Evolutionary conservation across 2,113 vertebrate species (phyloP).

Genomic region (Hiodon tergisus): DNA sequence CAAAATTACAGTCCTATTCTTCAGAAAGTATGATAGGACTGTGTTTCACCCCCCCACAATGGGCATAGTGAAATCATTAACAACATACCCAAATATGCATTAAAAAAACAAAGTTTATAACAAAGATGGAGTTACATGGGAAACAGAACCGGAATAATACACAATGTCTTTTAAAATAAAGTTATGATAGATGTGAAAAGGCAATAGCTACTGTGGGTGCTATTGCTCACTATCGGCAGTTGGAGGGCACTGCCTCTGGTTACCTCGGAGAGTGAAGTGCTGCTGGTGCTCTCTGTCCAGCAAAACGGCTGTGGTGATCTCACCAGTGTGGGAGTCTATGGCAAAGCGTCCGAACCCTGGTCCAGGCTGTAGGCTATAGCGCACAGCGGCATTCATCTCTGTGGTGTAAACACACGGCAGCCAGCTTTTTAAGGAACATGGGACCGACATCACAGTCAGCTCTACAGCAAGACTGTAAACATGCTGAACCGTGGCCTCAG

Average conservation of each 20-base stretch:
- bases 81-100: neutral
- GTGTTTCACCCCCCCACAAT: neutral
- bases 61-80: neutral
- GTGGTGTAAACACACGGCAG: slow-evolving; percentile 16
- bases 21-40: neutral
- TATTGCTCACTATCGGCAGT: neutral
- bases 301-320: slow-evolving; percentile 62
- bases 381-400: slow-evolving; percentile 78
- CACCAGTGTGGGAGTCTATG: slow-evolving; percentile 71
- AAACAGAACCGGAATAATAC: no score
- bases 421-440: neutral
- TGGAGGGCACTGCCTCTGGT: neutral
- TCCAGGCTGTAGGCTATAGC: slow-evolving; percentile 79
- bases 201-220: neutral
- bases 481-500: neutral
- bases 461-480: no score
- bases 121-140: no score
- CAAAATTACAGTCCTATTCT: neutral
- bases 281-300: slow-evolving; percentile 80
- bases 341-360: slow-evolving; percentile 71
- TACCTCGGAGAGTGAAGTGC: slow-evolving; percentile 74
- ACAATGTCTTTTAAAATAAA: no score
- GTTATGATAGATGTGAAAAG: no score
- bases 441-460: neutral
- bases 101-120: neutral